Conservation (phyloP, 2,888 invertebrate species). For the Anorthoa munda region DNA sequence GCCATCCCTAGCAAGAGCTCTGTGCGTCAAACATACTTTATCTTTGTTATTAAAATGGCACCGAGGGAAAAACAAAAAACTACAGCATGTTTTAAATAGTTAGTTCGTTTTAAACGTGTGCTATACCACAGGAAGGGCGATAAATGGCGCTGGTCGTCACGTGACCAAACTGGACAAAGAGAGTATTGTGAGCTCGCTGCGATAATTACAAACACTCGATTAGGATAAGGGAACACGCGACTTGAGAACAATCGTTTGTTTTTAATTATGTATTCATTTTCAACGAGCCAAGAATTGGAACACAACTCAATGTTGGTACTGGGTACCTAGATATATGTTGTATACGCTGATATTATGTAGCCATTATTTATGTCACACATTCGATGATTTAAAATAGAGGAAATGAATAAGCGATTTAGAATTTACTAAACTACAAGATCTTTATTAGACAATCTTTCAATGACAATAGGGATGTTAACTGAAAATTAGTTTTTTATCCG, state of each 20-base stretch:
- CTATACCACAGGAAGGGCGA: conserved; percentile 34
- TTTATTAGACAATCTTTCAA: background rate
- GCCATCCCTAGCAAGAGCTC: background rate
- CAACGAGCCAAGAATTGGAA: conserved; percentile 10
- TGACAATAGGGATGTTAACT: too few relatives aligned
- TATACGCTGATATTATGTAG: background rate
- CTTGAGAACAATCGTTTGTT: conserved; percentile 28
- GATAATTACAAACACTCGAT: conserved; percentile 43
- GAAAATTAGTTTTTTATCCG: too few relatives aligned
- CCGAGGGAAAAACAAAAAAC: conserved; percentile 38
- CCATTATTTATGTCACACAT: too few relatives aligned
- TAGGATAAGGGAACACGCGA: conserved; percentile 32
- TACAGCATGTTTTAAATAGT: conserved; percentile 3
- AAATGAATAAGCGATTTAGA: background rate
- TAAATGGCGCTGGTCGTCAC: conserved; percentile 47
- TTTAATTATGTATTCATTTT: conserved; percentile 13
- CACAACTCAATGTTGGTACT: background rate
- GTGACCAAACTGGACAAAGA: conserved; percentile 44
- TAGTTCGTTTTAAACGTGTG: conserved; percentile 37
- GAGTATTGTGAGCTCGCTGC: conserved; percentile 29
- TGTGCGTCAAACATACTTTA: conserved; percentile 4
- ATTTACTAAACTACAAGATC: background rate
- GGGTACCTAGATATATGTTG: background rate
- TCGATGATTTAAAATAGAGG: background rate
- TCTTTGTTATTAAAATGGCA: conserved; percentile 10